phyloP scores from a whole-genome alignment of 2,888 invertebrate genomes.

The Stenodema calcarata region DNA sequence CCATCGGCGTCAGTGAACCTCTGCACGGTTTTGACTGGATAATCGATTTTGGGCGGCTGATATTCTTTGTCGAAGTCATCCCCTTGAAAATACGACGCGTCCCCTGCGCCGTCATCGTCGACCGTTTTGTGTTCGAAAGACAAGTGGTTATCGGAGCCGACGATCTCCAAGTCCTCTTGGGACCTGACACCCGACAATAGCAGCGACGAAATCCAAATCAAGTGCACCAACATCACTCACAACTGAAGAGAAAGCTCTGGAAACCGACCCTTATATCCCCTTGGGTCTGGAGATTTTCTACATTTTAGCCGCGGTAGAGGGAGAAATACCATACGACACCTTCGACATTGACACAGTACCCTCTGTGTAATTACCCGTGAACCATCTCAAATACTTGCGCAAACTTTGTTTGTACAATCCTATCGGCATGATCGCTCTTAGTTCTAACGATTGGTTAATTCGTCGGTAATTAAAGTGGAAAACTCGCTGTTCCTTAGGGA shows the following conservation, averaged over 20 bases:
- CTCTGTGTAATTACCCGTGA: constrained; percentile 49
- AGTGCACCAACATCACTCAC: constrained; percentile 22
- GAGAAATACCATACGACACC: neutral
- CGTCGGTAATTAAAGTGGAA: constrained; percentile 32
- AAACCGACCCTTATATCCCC: neutral
- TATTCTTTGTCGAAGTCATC: neutral
- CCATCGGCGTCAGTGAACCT: constrained; percentile 52
- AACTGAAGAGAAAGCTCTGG: neutral
- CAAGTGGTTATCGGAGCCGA: constrained; percentile 48
- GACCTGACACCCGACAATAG: neutral
- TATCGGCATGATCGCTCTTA: neutral
- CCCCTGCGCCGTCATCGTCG: neutral
- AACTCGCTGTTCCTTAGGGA: neutral
- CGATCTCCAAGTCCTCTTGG: constrained; percentile 49
- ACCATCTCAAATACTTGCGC: constrained; percentile 49
- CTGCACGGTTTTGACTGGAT: constrained; percentile 50
- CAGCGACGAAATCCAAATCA: neutral
- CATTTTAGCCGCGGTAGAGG: neutral
- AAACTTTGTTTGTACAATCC: constrained; percentile 17
- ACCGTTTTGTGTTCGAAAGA: neutral
- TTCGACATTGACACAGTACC: constrained; percentile 49
- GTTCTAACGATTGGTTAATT: neutral
- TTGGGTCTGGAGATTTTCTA: neutral
- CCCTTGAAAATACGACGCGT: neutral
- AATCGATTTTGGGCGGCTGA: constrained; percentile 45